phyloP scores from a whole-genome alignment of 1,140 invertebrate genomes.

The Drosophila neocordata region DNA sequence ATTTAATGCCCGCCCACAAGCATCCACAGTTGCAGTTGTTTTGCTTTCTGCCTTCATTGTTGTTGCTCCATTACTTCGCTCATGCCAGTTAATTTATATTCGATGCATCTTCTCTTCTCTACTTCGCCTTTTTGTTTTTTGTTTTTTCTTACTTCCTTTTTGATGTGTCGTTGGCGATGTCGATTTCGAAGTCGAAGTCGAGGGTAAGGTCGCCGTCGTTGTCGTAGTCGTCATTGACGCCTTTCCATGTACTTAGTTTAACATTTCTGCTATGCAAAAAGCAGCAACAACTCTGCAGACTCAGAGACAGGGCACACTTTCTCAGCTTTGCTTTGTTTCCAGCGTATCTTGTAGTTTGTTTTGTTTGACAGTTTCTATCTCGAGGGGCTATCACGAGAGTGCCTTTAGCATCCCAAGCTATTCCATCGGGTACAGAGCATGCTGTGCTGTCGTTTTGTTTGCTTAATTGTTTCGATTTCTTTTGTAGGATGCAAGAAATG shows the following conservation, averaged over 20 bases:
- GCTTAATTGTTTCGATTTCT: slow-evolving; percentile 65
- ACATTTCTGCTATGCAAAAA: slow-evolving; percentile 59
- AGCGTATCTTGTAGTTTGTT: slow-evolving; percentile 71
- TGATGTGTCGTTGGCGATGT: slow-evolving; percentile 48
- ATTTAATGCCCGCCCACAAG: slow-evolving; percentile 57
- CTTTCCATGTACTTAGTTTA: slow-evolving; percentile 61
- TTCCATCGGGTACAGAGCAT: slow-evolving; percentile 24
- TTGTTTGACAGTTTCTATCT: slow-evolving; percentile 76
- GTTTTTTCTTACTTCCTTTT: slow-evolving; percentile 60
- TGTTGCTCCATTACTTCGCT: slow-evolving; percentile 71
- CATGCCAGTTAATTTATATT: slow-evolving; percentile 76
- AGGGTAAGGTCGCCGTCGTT: slow-evolving; percentile 26
- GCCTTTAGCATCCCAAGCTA: slow-evolving; percentile 15
- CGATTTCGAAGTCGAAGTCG: slow-evolving; percentile 51
- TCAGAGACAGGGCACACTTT: slow-evolving; percentile 56
- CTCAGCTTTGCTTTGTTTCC: slow-evolving; percentile 53
- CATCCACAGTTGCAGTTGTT: slow-evolving; percentile 50
- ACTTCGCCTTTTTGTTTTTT: slow-evolving; percentile 8
- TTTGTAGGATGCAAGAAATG: slow-evolving; percentile 39
- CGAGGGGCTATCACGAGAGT: slow-evolving; percentile 45
- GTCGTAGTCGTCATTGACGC: slow-evolving; percentile 68
- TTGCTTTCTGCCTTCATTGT: slow-evolving; percentile 75
- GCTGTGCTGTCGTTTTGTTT: slow-evolving; percentile 62
- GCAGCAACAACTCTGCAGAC: slow-evolving; percentile 35
- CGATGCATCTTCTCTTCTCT: slow-evolving; percentile 58